Conservation (phyloP, 37 sponge, comb jelly and placozoan species). For the Haliclona indistincta region DNA sequence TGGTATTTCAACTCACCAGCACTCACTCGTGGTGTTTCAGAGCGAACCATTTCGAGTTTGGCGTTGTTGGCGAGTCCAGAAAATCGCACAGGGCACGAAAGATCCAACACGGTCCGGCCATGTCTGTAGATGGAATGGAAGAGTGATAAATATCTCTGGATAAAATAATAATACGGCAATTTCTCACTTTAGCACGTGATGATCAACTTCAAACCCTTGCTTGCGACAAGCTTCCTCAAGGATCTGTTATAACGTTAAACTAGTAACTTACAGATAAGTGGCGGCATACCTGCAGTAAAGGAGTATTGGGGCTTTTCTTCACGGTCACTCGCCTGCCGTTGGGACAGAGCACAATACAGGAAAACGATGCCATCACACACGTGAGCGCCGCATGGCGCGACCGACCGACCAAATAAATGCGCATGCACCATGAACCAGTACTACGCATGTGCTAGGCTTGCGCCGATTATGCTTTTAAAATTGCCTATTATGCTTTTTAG, state of each 20-base stretch:
- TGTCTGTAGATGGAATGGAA: conserved; percentile 31
- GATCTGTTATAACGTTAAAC: conserved; percentile 12
- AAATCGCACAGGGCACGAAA: conserved; percentile 34
- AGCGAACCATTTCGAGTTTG: conserved; percentile 51
- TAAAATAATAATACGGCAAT: not conserved
- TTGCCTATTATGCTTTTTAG: no score
- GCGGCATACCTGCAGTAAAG: conserved; percentile 39
- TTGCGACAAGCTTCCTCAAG: conserved; percentile 58
- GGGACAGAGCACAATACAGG: conserved; percentile 57
- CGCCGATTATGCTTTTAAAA: no score
- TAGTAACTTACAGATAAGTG: not conserved
- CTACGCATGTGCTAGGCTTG: no score
- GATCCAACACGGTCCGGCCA: conserved; percentile 38
- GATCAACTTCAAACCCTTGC: conserved; percentile 29
- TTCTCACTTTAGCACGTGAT: conserved; percentile 56
- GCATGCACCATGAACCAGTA: no score
- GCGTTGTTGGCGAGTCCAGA: conserved; percentile 68
- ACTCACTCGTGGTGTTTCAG: conserved; percentile 1
- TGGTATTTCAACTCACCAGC: no score
- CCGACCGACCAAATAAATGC: no score
- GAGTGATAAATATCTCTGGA: not conserved
- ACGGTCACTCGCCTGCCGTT: conserved; percentile 50
- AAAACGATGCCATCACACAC: no score
- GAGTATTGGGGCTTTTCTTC: conserved; percentile 41
- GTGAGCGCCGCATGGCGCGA: no score